A percentile compares a stretch with the other conserved stretches of the same genome.
Conservation (phyloP, 37 sponge, comb jelly and placozoan species). For the Ephydatia muelleri region DNA sequence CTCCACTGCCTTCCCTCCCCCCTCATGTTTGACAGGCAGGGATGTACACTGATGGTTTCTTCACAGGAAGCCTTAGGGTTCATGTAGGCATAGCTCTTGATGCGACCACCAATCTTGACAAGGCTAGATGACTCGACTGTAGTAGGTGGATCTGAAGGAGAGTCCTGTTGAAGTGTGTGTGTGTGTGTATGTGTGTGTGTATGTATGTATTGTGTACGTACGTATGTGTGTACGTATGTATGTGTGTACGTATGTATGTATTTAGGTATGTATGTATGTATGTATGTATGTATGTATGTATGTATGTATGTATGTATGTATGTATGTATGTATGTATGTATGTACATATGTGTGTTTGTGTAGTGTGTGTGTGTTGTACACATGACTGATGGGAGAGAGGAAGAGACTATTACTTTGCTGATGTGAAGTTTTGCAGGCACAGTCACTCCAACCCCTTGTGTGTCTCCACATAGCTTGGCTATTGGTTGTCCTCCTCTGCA, state of each 20-base stretch:
- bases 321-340: no score
- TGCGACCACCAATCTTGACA: not conserved
- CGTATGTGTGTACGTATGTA: not conserved
- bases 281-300: not conserved
- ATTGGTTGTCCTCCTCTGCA: not conserved
- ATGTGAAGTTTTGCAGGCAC: not conserved
- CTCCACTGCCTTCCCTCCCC: no score
- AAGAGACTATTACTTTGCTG: not conserved
- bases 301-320: not conserved
- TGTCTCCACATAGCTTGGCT: not conserved
- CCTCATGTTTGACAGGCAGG: no score
- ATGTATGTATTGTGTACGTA: conserved; percentile 3
- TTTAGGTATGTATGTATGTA: not conserved
- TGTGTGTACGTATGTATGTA: not conserved
- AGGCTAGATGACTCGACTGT: not conserved
- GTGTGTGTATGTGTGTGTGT: conserved; percentile 32
- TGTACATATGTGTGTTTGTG: no score
- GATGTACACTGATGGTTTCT: not conserved
- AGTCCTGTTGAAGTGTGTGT: conserved; percentile 15
- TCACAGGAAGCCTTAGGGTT: not conserved
- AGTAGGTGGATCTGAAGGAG: conserved; percentile 4
- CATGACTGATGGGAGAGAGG: no score
- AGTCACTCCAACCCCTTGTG: not conserved
- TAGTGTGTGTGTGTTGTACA: no score
- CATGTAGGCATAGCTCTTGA: not conserved